Percentiles rank a stretch among this genome's conserved stretches.
These are phyloP conservation scores for Platysteira castanea DNA, from an alignment of 2,113 vertebrate species.

Conservation along the genomic window DNA sequence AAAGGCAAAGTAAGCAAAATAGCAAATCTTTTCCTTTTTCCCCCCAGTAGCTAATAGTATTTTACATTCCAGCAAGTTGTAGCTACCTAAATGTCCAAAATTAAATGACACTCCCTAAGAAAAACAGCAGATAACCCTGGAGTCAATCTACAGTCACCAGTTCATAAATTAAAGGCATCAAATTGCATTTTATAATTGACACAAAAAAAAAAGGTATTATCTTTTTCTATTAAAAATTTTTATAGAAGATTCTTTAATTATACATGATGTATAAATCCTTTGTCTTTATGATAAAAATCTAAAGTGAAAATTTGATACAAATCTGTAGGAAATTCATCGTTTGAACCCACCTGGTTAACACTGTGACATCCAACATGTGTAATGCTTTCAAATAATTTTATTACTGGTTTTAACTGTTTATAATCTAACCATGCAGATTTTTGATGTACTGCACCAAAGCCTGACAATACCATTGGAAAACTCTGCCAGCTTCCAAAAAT, in stretches of 20 bases:
- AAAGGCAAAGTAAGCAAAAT: neutral
- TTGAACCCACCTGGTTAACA: neutral
- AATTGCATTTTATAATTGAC: neutral
- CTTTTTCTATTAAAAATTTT: neutral
- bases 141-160: neutral
- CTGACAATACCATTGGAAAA: neutral
- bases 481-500: slow-evolving; percentile 25
- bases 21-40: neutral
- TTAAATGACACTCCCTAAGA: neutral
- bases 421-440: slow-evolving; percentile 11
- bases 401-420: slow-evolving; percentile 14
- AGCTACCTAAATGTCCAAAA: slow-evolving; percentile 23
- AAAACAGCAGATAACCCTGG: slow-evolving; percentile 3
- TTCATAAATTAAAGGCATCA: neutral
- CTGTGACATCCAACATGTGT: neutral
- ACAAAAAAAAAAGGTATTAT: neutral
- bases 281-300: neutral
- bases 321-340: neutral
- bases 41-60: neutral
- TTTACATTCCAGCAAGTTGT: neutral
- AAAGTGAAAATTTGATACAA: neutral
- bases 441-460: slow-evolving; percentile 26
- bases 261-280: neutral
- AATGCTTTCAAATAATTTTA: neutral
- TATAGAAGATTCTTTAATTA: neutral